Evolutionary conservation across 2,888 invertebrate species (phyloP).

Genomic region (Eupeodes latifasciatus): DNA sequence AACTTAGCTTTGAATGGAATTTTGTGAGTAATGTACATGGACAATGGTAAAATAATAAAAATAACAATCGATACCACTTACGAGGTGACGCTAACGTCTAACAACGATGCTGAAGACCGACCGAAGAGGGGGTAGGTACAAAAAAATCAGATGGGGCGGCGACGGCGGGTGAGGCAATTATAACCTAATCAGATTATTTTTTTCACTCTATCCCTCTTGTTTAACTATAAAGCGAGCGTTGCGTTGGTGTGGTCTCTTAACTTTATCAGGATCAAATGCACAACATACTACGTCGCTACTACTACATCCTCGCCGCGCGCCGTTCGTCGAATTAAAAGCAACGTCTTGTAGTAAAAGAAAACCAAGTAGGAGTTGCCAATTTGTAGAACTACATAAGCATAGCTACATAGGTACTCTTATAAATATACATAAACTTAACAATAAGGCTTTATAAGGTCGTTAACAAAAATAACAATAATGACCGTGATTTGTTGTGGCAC

Average conservation of each 20-base stretch:
- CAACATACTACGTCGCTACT: neutral
- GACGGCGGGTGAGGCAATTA: constrained; percentile 28
- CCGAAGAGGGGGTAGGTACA: neutral
- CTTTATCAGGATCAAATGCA: constrained; percentile 26
- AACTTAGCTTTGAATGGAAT: constrained; percentile 29
- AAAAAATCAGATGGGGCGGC: neutral
- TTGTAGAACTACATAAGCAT: constrained; percentile 10
- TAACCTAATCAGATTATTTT: constrained; percentile 58
- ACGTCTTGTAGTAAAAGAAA: neutral
- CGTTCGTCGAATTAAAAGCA: neutral
- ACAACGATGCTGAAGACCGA: neutral
- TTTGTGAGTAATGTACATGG: constrained; percentile 46
- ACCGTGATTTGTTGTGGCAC: constrained; percentile 41
- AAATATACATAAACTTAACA: neutral
- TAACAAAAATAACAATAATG: constrained; percentile 51
- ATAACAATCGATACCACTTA: constrained; percentile 44
- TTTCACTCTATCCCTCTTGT: constrained; percentile 27
- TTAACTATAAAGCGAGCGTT: neutral
- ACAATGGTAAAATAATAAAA: constrained; percentile 26
- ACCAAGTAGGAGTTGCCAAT: constrained; percentile 25
- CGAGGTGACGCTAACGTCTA: constrained; percentile 5
- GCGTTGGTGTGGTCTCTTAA: constrained; percentile 23
- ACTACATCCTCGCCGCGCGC: too few species aligned
- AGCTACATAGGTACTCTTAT: too few species aligned
- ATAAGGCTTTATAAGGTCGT: constrained; percentile 48